phyloP scores from a whole-genome alignment of 2,113 vertebrate species.

The Pogonocichla stellata region DNA sequence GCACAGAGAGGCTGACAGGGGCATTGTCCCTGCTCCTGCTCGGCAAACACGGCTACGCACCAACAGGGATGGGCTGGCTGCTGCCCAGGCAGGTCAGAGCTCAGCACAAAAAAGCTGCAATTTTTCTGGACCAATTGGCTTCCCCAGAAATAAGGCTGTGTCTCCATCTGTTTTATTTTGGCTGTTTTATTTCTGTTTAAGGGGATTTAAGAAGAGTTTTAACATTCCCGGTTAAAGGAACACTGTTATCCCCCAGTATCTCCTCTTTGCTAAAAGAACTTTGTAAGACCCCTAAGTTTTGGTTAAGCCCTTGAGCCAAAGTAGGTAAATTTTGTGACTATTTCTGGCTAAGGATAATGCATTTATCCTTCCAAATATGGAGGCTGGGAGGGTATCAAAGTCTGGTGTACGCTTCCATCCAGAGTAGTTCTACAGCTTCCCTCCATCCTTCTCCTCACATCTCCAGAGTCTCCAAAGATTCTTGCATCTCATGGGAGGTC shows the following conservation, averaged over 20 bases:
- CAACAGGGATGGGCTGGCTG: neutral
- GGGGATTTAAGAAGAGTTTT: neutral
- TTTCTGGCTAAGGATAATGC: neutral
- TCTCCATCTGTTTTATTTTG: neutral
- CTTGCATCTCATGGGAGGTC: neutral
- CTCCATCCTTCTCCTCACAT: neutral
- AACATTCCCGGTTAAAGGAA: neutral
- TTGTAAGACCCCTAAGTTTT: neutral
- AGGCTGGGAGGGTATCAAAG: neutral
- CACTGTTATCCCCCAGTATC: neutral
- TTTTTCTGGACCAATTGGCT: neutral
- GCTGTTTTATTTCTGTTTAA: neutral
- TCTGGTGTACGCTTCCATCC: neutral
- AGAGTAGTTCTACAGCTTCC: neutral
- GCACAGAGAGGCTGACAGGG: neutral
- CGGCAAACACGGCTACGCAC: fast-evolving
- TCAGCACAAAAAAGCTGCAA: neutral
- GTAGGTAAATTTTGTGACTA: neutral
- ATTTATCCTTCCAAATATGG: neutral
- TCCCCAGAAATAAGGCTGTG: neutral
- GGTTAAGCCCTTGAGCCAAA: neutral
- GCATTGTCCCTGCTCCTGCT: neutral
- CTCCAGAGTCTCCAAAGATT: neutral
- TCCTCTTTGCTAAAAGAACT: neutral
- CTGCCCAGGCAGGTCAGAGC: neutral